phyloP scores from a whole-genome alignment of 2,797 vertebrate species.

The Rhabdophis nuchalis region DNA sequence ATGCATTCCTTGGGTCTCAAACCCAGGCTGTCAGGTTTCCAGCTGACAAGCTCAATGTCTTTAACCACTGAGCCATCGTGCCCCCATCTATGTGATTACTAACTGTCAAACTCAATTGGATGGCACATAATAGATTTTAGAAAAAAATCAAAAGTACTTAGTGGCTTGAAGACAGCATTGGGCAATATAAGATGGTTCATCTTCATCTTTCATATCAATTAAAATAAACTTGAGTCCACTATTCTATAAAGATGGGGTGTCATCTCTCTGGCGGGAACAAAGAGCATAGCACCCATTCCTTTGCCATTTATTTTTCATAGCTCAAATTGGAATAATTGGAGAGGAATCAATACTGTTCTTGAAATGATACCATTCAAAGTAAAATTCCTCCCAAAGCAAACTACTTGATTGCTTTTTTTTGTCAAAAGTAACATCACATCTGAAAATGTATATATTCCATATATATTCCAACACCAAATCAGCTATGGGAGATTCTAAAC shows the following conservation, averaged over 20 bases:
- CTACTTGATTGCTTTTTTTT: not conserved
- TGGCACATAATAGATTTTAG: not conserved
- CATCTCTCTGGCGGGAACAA: not conserved
- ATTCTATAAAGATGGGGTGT: not conserved
- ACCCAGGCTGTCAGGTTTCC: not conserved
- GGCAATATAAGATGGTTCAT: slow-evolving; percentile 34
- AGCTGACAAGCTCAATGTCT: no score
- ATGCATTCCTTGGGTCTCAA: not conserved
- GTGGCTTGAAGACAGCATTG: slow-evolving; percentile 6
- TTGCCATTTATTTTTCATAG: slow-evolving; percentile 40
- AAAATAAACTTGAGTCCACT: slow-evolving; percentile 37
- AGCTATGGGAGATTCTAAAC: not conserved
- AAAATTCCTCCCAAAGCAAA: slow-evolving; percentile 18
- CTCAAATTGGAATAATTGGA: not conserved
- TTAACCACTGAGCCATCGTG: no score
- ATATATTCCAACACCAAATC: not conserved
- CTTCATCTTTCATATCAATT: slow-evolving; percentile 12
- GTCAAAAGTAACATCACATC: not conserved
- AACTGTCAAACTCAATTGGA: not conserved
- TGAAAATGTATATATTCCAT: no score
- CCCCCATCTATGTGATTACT: not conserved
- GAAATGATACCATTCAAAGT: slow-evolving; percentile 17
- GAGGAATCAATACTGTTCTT: slow-evolving; percentile 45
- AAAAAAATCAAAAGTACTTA: not conserved
- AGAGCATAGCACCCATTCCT: not conserved